A percentile compares a stretch with the other conserved stretches of the same genome.
phyloP scores from a whole-genome alignment of 1,140 invertebrate species.

The Aphaenogaster ashmeadi region DNA sequence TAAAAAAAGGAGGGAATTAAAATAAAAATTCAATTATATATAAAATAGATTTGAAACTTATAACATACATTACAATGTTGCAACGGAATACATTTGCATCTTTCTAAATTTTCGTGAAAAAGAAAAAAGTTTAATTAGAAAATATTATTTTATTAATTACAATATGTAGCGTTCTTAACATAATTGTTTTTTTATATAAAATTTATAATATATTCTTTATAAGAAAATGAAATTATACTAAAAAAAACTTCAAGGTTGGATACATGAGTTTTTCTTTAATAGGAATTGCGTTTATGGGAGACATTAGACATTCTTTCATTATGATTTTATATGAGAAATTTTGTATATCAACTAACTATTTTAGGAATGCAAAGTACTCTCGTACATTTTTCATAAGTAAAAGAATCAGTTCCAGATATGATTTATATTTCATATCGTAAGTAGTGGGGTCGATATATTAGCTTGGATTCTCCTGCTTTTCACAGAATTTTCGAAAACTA shows the following conservation, averaged over 20 bases:
- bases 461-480: constrained; percentile 22
- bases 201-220: not conserved
- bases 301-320: constrained; percentile 28
- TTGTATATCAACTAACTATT: constrained; percentile 34
- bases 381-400: constrained; percentile 51
- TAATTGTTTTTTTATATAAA: not conserved
- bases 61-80: not conserved
- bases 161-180: not conserved
- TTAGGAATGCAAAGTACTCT: constrained; percentile 50
- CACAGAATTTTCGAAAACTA: constrained; percentile 51
- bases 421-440: constrained; percentile 57
- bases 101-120: not conserved
- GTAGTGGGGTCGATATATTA: constrained; percentile 57
- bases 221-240: not conserved
- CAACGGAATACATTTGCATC: not conserved
- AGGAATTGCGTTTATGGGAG: not conserved
- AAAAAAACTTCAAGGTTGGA: not conserved
- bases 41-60: not conserved
- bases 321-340: constrained; percentile 54
- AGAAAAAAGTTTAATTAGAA: not conserved
- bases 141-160: not conserved
- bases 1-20: not conserved
- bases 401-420: constrained; percentile 43
- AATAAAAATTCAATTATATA: not conserved
- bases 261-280: not conserved